Conservation (phyloP, 1,140 invertebrate genomes). For the Dreissena rostriformis region DNA sequence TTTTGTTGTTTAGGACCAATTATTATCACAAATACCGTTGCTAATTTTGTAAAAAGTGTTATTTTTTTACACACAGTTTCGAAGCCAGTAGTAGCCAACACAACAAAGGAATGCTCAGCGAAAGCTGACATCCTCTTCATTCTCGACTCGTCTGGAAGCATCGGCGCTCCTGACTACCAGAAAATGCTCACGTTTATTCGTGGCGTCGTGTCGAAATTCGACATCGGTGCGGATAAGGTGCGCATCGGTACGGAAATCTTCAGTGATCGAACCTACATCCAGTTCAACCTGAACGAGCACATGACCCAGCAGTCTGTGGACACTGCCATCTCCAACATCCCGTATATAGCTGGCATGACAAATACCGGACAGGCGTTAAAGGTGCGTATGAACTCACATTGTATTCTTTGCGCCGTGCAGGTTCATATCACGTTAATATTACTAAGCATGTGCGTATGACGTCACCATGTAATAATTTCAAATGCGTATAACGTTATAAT, state of each 20-base stretch:
- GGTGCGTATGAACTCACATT: neutral
- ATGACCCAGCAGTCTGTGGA: conserved; percentile 38
- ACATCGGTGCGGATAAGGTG: conserved; percentile 62
- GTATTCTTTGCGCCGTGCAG: too few species aligned
- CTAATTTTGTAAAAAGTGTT: too few species aligned
- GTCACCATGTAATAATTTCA: too few species aligned
- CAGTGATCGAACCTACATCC: conserved; percentile 58
- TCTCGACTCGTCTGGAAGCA: conserved; percentile 69
- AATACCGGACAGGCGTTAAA: conserved; percentile 68
- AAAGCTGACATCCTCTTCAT: conserved; percentile 69
- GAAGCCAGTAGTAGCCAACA: conserved; percentile 18
- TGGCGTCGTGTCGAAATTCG: conserved; percentile 60
- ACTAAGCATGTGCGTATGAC: too few species aligned
- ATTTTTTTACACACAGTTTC: conserved; percentile 20
- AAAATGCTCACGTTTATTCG: conserved; percentile 68
- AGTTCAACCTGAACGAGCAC: conserved; percentile 64
- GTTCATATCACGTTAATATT: too few species aligned
- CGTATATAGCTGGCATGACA: conserved; percentile 66
- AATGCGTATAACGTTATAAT: too few species aligned
- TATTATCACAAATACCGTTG: too few species aligned
- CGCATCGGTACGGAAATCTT: conserved; percentile 65
- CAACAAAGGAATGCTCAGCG: conserved; percentile 26
- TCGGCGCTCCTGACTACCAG: conserved; percentile 64
- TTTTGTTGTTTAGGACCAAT: too few species aligned
- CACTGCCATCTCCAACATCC: conserved; percentile 63